These are phyloP conservation scores for Drosophila nasuta DNA, from an alignment of 1,140 invertebrate genomes.

Conservation along the genomic window DNA sequence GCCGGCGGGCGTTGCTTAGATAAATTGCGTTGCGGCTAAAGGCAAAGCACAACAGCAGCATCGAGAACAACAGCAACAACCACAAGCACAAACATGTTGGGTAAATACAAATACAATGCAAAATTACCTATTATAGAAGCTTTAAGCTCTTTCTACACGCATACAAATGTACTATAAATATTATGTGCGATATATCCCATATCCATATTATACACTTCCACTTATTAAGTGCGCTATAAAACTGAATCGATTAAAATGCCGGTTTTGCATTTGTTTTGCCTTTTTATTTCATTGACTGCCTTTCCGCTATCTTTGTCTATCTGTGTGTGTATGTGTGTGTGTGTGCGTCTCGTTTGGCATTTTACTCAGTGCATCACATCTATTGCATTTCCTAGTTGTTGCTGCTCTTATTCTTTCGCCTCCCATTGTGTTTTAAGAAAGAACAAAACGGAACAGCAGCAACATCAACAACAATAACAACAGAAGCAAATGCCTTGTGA, in stretches of 20 bases:
- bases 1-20: conserved; percentile 74
- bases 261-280: conserved; percentile 68
- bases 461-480: conserved; percentile 6
- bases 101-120: conserved; percentile 63
- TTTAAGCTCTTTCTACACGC: conserved; percentile 11
- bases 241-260: conserved; percentile 66
- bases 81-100: conserved; percentile 71
- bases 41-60: conserved; percentile 40
- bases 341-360: conserved; percentile 25
- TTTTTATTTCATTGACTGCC: conserved; percentile 44
- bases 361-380: conserved; percentile 26
- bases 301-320: conserved; percentile 46
- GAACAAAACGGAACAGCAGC: conserved; percentile 1
- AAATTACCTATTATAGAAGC: conserved; percentile 43
- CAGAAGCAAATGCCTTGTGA: conserved; percentile 24
- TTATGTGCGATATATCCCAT: conserved; percentile 20
- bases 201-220: conserved; percentile 7
- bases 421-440: conserved; percentile 22
- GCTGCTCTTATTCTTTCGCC: conserved; percentile 26
- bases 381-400: conserved; percentile 43
- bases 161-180: neutral
- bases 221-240: conserved; percentile 32
- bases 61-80: conserved; percentile 18
- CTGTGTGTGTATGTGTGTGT: neutral
- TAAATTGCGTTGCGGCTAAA: conserved; percentile 82